phyloP scores from a whole-genome alignment of 2,888 invertebrate species.

The Phaonia tiefii region DNA sequence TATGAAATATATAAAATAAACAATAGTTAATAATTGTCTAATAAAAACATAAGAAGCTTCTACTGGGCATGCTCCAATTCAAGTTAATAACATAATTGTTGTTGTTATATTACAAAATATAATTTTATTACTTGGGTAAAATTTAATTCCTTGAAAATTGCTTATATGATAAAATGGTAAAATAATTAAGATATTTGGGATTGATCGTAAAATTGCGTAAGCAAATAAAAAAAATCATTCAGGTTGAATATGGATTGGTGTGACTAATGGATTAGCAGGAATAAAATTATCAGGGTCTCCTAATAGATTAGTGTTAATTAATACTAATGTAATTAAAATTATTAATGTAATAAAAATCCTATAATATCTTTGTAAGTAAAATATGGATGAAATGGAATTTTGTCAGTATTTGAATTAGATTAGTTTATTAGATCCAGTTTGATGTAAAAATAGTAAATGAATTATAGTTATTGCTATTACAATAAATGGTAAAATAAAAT shows the following conservation, averaged over 20 bases:
- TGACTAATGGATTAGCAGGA: conserved; percentile 81
- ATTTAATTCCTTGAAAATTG: conserved; percentile 77
- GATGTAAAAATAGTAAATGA: conserved; percentile 85
- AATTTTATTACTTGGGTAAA: conserved; percentile 84
- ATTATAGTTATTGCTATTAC: conserved; percentile 83
- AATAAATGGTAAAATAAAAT: conserved; percentile 88
- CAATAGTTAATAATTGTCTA: conserved; percentile 84
- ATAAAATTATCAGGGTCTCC: conserved; percentile 89
- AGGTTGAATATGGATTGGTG: conserved; percentile 89
- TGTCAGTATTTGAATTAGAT: conserved; percentile 84
- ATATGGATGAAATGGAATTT: conserved; percentile 86
- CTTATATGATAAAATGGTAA: conserved; percentile 80
- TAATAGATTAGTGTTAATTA: conserved; percentile 83
- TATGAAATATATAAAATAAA: conserved; percentile 84
- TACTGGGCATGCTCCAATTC: conserved; percentile 86
- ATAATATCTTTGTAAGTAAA: conserved; percentile 85
- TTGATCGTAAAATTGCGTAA: conserved; percentile 83
- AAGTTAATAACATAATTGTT: conserved; percentile 85
- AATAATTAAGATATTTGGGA: conserved; percentile 87
- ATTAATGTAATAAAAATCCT: conserved; percentile 83
- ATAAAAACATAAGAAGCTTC: conserved; percentile 85
- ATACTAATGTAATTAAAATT: conserved; percentile 81
- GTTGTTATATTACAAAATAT: conserved; percentile 83
- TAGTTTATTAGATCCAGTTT: conserved; percentile 86
- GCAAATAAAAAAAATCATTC: conserved; percentile 93